These are phyloP conservation scores for Larimichthys polyactis DNA, from an alignment of 2,113 vertebrate species.

Conservation along the genomic window DNA sequence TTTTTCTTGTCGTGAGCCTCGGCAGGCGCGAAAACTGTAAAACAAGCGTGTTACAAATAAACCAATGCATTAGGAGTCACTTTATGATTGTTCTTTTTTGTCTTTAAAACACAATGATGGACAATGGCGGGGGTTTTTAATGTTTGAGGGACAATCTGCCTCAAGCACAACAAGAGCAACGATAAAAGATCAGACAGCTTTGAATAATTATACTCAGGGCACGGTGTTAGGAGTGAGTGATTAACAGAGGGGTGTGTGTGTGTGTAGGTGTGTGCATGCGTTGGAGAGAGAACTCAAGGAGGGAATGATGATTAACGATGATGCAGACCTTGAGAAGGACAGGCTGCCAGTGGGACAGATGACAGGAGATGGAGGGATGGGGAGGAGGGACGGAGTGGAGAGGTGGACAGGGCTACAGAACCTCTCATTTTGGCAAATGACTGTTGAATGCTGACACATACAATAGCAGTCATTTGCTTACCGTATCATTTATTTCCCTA, in stretches of 20 bases:
- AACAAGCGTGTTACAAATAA: background rate
- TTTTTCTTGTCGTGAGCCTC: background rate
- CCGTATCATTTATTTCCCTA: slow-evolving; percentile 56
- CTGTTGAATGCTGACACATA: slow-evolving; percentile 61
- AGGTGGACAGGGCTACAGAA: slow-evolving; percentile 45
- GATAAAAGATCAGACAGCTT: slow-evolving; percentile 65
- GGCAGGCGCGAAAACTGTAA: background rate
- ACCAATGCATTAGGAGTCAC: background rate
- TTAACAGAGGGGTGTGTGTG: slow-evolving; percentile 25
- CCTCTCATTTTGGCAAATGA: slow-evolving; percentile 60
- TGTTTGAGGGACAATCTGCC: slow-evolving; percentile 63
- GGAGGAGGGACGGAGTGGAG: slow-evolving; percentile 37
- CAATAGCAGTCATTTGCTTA: slow-evolving; percentile 66
- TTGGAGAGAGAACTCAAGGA: slow-evolving; percentile 27
- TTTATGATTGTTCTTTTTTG: slow-evolving; percentile 20
- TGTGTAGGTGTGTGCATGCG: slow-evolving; percentile 1
- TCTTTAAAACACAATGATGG: slow-evolving; percentile 55
- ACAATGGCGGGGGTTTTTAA: slow-evolving; percentile 45
- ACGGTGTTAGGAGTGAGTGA: slow-evolving; percentile 53
- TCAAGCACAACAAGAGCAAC: slow-evolving; percentile 65
- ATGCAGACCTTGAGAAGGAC: slow-evolving; percentile 75
- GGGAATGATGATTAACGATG: slow-evolving; percentile 66
- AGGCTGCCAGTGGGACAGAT: slow-evolving; percentile 53
- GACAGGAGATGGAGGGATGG: slow-evolving; percentile 45
- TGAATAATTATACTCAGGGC: slow-evolving; percentile 71